Evolutionary conservation across 2,888 invertebrate genomes (phyloP).

Genomic region (Caenorhabditis panamensis): DNA sequence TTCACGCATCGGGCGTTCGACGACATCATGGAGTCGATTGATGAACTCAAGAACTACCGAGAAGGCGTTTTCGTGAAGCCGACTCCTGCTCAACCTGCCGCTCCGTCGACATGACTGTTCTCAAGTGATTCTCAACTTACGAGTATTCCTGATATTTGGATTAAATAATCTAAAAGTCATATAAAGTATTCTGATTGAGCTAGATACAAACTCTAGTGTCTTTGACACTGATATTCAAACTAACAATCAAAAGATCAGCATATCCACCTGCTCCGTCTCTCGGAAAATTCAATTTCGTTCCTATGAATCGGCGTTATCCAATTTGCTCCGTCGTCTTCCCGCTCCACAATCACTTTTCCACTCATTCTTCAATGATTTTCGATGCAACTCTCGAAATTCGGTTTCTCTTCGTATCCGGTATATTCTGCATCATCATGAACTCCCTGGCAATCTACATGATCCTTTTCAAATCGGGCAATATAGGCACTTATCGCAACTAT

Average conservation of each 20-base stretch:
- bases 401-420: slow-evolving; percentile 22
- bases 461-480: slow-evolving; percentile 39
- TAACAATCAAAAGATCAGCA: not conserved
- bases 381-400: slow-evolving; percentile 28
- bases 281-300: not conserved
- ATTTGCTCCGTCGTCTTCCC: not conserved
- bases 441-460: slow-evolving; percentile 27
- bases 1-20: slow-evolving; percentile 84
- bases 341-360: not conserved
- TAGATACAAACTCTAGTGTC: not conserved
- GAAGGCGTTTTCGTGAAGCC: slow-evolving; percentile 84
- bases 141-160: not conserved
- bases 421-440: slow-evolving; percentile 21
- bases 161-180: too few relatives aligned
- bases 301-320: not conserved
- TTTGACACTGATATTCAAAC: not conserved
- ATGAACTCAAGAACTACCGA: slow-evolving; percentile 89
- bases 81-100: too few relatives aligned
- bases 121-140: not conserved
- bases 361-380: slow-evolving; percentile 20
- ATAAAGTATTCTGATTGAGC: too few relatives aligned
- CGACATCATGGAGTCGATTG: slow-evolving; percentile 86
- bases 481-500: slow-evolving; percentile 34
- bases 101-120: slow-evolving; percentile 3
- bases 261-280: not conserved